Conservation (phyloP, 2,888 invertebrate genomes). For the Cabera pusaria region DNA sequence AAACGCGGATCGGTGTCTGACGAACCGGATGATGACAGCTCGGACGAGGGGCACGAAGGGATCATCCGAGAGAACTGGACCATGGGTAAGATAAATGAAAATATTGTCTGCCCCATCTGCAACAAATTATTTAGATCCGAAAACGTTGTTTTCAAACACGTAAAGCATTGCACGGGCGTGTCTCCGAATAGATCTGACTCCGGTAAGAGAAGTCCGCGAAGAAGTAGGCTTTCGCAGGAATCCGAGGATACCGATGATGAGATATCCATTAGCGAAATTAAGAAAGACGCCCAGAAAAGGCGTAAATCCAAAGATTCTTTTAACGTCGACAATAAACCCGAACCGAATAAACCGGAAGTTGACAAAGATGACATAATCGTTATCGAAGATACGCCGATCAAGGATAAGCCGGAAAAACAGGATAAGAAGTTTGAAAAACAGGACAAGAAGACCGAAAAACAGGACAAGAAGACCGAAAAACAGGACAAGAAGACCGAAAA, state of each 20-base stretch:
- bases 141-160: slow-evolving; percentile 79
- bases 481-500: slow-evolving; percentile 12
- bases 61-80: slow-evolving; percentile 75
- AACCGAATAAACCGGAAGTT: slow-evolving; percentile 32
- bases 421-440: slow-evolving; percentile 19
- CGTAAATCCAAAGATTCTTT: slow-evolving; percentile 53
- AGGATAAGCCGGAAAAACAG: slow-evolving; percentile 30
- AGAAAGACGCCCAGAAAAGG: slow-evolving; percentile 45
- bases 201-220: slow-evolving; percentile 58
- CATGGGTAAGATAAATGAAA: slow-evolving; percentile 80
- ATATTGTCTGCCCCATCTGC: slow-evolving; percentile 78
- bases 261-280: slow-evolving; percentile 35
- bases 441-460: slow-evolving; percentile 13
- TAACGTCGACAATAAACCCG: slow-evolving; percentile 33
- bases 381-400: slow-evolving; percentile 60
- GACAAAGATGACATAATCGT: slow-evolving; percentile 56
- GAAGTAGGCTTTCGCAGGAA: slow-evolving; percentile 54
- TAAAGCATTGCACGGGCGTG: slow-evolving; percentile 77
- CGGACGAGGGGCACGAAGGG: slow-evolving; percentile 51
- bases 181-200: slow-evolving; percentile 74
- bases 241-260: slow-evolving; percentile 57
- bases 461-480: slow-evolving; percentile 5
- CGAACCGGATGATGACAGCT: slow-evolving; percentile 43
- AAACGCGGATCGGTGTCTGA: slow-evolving; percentile 43
- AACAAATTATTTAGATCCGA: slow-evolving; percentile 76